Evolutionary conservation across 2,888 invertebrate genomes (phyloP).

Genomic region (Nephrotoma guestfalica): DNA sequence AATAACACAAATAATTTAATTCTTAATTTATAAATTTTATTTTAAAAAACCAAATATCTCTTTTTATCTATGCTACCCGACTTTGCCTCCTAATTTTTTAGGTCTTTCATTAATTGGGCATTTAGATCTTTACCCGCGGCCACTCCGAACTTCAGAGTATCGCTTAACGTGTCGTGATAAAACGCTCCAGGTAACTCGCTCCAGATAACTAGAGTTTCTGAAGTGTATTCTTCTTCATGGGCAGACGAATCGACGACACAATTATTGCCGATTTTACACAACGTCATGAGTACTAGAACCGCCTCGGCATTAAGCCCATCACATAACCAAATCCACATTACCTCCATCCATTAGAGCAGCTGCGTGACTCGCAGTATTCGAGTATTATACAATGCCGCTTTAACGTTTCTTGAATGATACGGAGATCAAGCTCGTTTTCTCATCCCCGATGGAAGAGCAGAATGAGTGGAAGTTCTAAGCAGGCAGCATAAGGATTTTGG

Average conservation of each 20-base stretch:
- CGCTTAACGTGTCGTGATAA: conserved; percentile 51
- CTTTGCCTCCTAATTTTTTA: conserved; percentile 42
- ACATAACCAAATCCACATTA: conserved; percentile 65
- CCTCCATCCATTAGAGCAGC: conserved; percentile 70
- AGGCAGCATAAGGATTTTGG: too few relatives aligned
- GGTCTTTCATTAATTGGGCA: conserved; percentile 44
- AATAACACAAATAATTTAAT: background rate
- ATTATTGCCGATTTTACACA: conserved; percentile 71
- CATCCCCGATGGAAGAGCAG: too few relatives aligned
- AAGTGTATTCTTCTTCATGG: conserved; percentile 83
- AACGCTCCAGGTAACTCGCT: conserved; percentile 59
- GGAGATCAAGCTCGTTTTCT: too few relatives aligned
- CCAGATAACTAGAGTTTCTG: conserved; percentile 59
- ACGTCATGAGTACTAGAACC: conserved; percentile 63
- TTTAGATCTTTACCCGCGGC: conserved; percentile 56
- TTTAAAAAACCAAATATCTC: conserved; percentile 26
- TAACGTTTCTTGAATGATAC: conserved; percentile 37
- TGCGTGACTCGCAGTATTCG: conserved; percentile 63
- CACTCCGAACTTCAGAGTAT: conserved; percentile 56
- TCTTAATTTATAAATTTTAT: conserved; percentile 12
- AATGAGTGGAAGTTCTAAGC: too few relatives aligned
- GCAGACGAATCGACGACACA: conserved; percentile 83
- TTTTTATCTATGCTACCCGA: conserved; percentile 16
- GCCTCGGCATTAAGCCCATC: conserved; percentile 55
- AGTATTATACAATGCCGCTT: conserved; percentile 78